Evolutionary conservation across 2,797 vertebrate genomes (phyloP).

Genomic region (Crenuchus spilurus): DNA sequence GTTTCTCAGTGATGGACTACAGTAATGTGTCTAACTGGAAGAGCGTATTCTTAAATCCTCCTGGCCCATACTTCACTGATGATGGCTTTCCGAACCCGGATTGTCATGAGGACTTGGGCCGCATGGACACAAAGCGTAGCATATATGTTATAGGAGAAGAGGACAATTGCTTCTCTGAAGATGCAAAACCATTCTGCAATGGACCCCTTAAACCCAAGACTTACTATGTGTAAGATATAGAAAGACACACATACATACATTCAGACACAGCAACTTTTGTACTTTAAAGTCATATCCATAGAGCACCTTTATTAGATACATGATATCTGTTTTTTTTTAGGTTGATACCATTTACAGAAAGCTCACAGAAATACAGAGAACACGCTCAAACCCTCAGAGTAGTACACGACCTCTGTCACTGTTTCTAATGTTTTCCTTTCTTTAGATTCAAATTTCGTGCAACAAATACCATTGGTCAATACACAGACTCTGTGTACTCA

Average conservation of each 20-base stretch:
- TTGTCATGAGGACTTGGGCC: conserved; percentile 71
- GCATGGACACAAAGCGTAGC: conserved; percentile 63
- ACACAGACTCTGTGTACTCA: conserved; percentile 94
- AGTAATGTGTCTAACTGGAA: conserved; percentile 92
- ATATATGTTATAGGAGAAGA: conserved; percentile 88
- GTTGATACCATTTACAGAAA: not conserved
- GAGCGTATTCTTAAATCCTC: conserved; percentile 83
- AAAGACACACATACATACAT: conserved; percentile 25
- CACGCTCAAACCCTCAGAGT: too few relatives aligned
- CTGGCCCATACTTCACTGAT: conserved; percentile 90
- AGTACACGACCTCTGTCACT: not conserved
- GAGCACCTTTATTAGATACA: too few relatives aligned
- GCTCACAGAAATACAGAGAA: not conserved
- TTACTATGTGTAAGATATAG: conserved; percentile 87
- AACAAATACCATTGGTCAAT: conserved; percentile 88
- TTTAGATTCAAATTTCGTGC: conserved; percentile 96
- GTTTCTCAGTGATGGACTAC: conserved; percentile 78
- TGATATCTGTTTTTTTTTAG: too few relatives aligned
- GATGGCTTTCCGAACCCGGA: conserved; percentile 89
- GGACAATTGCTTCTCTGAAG: conserved; percentile 78
- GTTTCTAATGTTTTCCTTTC: not conserved
- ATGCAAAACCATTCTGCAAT: conserved; percentile 87
- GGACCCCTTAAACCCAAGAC: conserved; percentile 91
- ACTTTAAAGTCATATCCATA: too few relatives aligned
- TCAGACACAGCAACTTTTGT: conserved; percentile 7